A percentile compares a stretch with the other conserved stretches of the same genome.
Conservation (phyloP, 1,140 invertebrate genomes). For the Vanessa tameamea region DNA sequence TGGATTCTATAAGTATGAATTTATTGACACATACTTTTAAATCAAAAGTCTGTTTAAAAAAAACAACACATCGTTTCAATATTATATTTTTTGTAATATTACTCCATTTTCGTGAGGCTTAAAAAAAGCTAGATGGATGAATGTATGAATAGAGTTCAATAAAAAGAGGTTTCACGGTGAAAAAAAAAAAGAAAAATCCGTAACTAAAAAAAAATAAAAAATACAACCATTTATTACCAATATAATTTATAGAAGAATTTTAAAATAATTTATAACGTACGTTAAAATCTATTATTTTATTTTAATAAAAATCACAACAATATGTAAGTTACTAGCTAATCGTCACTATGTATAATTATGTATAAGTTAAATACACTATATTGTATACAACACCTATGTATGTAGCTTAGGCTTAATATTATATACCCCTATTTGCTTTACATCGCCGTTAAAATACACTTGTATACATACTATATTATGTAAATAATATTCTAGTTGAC, state of each 20-base stretch:
- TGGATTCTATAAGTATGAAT: too few species aligned
- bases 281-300: conserved; percentile 11
- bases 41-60: too few species aligned
- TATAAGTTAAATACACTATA: conserved; percentile 11
- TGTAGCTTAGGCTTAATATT: background rate
- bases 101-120: too few species aligned
- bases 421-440: conserved; percentile 1
- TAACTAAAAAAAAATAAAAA: conserved; percentile 45
- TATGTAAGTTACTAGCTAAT: conserved; percentile 27
- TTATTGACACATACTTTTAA: too few species aligned
- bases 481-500: background rate
- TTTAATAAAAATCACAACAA: conserved; percentile 32
- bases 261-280: conserved; percentile 46
- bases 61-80: too few species aligned
- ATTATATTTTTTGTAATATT: too few species aligned
- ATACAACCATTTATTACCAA: conserved; percentile 57
- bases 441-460: background rate
- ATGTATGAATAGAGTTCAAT: conserved; percentile 20
- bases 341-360: conserved; percentile 9
- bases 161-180: conserved; percentile 18
- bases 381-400: conserved; percentile 12
- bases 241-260: conserved; percentile 42
- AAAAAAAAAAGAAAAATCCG: conserved; percentile 24
- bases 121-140: too few species aligned
- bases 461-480: background rate